Evolutionary conservation across 2,797 vertebrate genomes (phyloP).

Genomic region (Mycteria americana): DNA sequence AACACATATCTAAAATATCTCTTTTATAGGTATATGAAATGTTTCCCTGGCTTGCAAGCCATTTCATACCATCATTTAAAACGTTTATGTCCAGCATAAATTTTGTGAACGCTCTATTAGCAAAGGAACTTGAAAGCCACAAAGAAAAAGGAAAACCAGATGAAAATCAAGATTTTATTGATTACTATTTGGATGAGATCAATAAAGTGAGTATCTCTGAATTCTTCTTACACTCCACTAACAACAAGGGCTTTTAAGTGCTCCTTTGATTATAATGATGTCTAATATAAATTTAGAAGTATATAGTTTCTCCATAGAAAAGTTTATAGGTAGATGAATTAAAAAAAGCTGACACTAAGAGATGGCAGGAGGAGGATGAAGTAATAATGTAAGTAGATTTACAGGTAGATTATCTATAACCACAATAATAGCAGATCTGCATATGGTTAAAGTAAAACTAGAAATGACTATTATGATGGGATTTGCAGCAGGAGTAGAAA

Average conservation of each 20-base stretch:
- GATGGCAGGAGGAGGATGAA: neutral
- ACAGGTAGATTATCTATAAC: neutral
- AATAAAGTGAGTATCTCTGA: constrained; percentile 36
- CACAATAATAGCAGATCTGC: neutral
- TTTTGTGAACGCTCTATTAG: neutral
- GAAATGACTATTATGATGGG: neutral
- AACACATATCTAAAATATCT: neutral
- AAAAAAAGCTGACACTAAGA: neutral
- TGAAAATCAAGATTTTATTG: constrained; percentile 24
- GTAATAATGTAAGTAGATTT: neutral
- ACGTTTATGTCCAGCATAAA: rapidly evolving
- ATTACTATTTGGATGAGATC: constrained; percentile 59
- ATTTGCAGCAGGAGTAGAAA: neutral
- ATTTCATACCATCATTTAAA: neutral
- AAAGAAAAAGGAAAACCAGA: neutral
- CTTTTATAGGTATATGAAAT: neutral
- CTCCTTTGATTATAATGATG: neutral
- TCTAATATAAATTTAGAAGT: neutral
- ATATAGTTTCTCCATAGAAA: neutral
- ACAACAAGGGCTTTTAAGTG: neutral
- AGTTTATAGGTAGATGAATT: neutral
- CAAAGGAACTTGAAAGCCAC: constrained; percentile 34
- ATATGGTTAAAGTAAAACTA: neutral
- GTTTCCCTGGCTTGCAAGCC: neutral
- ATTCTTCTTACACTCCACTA: neutral